These are phyloP conservation scores for Drosophila paulistorum DNA, from an alignment of 1,140 invertebrate genomes.

Conservation along the genomic window DNA sequence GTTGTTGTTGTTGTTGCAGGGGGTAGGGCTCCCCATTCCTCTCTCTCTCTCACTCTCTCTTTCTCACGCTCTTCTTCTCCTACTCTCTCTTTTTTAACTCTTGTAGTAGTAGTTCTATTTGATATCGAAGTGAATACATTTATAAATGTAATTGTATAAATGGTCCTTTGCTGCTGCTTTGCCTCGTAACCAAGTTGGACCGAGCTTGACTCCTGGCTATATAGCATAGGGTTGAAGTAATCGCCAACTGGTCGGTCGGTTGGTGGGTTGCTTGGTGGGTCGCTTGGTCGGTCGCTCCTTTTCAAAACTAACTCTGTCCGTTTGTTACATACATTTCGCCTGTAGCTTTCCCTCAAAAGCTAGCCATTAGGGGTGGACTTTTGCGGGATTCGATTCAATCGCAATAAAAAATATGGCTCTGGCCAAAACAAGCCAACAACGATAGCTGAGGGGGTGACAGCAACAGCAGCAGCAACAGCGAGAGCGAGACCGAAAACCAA, in stretches of 20 bases:
- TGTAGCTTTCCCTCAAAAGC: slow-evolving; percentile 3
- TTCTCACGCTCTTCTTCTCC: not conserved
- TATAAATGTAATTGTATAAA: slow-evolving; percentile 33
- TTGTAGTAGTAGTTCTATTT: slow-evolving; percentile 10
- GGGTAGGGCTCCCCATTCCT: not conserved
- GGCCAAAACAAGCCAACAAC: not conserved
- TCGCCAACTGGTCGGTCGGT: slow-evolving; percentile 4
- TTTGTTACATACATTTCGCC: not conserved
- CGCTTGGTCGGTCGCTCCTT: not conserved
- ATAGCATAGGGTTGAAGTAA: slow-evolving; percentile 21
- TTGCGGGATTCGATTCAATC: slow-evolving; percentile 23
- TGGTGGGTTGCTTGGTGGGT: too few relatives aligned
- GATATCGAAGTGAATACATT: slow-evolving; percentile 25
- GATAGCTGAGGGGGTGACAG: not conserved
- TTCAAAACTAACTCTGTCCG: slow-evolving; percentile 8
- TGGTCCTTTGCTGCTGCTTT: not conserved
- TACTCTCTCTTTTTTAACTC: too few relatives aligned
- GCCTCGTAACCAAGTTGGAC: not conserved
- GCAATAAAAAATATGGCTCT: slow-evolving; percentile 20
- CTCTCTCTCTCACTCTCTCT: not conserved
- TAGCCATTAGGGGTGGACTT: slow-evolving; percentile 29
- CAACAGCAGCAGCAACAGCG: not conserved
- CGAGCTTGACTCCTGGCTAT: not conserved
- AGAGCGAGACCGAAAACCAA: slow-evolving; percentile 2
- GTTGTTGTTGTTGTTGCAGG: too few relatives aligned